Percentiles rank a stretch among this genome's conserved stretches.
phyloP scores from a whole-genome alignment of 2,113 vertebrate species.

The Grallaria varia region DNA sequence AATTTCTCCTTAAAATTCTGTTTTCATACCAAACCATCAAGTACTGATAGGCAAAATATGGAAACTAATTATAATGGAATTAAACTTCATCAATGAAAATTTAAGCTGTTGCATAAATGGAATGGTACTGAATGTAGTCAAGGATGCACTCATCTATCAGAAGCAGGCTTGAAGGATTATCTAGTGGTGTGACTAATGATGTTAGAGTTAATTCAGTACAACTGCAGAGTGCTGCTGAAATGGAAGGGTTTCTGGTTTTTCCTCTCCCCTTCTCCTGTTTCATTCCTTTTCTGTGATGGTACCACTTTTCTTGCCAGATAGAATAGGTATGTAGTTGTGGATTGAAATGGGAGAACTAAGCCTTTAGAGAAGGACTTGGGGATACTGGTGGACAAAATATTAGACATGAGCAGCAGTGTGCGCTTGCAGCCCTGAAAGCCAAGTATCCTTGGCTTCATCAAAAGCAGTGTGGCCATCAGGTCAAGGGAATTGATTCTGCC shows the following conservation, averaged over 20 bases:
- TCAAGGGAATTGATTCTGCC: not conserved
- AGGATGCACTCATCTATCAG: not conserved
- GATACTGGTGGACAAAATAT: not conserved
- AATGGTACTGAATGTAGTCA: not conserved
- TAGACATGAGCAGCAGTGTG: not conserved
- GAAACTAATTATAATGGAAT: not conserved
- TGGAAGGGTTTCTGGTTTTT: not conserved
- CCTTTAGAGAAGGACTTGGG: accelerated
- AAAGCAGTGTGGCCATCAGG: not conserved
- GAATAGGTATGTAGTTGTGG: not conserved
- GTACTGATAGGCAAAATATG: not conserved
- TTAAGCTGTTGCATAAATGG: not conserved
- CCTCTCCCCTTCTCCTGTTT: not conserved
- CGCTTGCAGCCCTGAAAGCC: not conserved
- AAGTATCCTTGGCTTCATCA: not conserved
- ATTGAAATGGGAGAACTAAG: not conserved
- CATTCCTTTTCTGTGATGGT: not conserved
- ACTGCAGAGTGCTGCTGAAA: not conserved
- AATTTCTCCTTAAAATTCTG: not conserved
- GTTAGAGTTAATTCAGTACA: not conserved
- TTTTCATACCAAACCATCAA: not conserved
- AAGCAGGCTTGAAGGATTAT: slow-evolving; percentile 1
- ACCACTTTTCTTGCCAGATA: not conserved
- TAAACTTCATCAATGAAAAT: not conserved
- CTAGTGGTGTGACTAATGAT: not conserved